Evolutionary conservation across 2,888 invertebrate genomes (phyloP).

Genomic region (Mantis religiosa): DNA sequence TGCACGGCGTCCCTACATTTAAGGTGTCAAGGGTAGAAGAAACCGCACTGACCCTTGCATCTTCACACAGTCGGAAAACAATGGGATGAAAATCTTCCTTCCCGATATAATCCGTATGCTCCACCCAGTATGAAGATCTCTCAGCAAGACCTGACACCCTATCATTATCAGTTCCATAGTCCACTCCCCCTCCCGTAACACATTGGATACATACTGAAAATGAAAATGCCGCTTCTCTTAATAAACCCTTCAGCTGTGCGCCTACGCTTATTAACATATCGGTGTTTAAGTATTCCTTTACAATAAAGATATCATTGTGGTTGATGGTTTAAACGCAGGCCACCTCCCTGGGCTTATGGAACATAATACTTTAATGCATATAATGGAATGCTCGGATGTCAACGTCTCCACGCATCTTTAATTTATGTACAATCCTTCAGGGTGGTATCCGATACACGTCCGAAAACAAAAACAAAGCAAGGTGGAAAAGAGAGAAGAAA

Average conservation of each 20-base stretch:
- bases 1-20: constrained; percentile 18
- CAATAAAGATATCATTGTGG: constrained; percentile 20
- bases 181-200: background rate
- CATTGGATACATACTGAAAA: background rate
- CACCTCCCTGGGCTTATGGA: background rate
- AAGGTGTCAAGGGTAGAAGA: constrained; percentile 22
- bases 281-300: constrained; percentile 1
- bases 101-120: constrained; percentile 7
- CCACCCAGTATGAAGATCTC: constrained; percentile 25
- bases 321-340: background rate
- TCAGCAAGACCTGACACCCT: constrained; percentile 21
- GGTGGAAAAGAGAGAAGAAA: background rate
- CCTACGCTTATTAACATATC: constrained; percentile 12
- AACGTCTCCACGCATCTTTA: background rate
- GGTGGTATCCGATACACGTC: background rate
- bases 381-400: background rate
- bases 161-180: constrained; percentile 8
- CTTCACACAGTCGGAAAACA: constrained; percentile 7
- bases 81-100: constrained; percentile 24
- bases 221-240: background rate
- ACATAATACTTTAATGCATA: background rate
- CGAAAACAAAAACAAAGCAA: background rate
- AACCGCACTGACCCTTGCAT: background rate
- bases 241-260: background rate
- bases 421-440: background rate